Evolutionary conservation across 2,888 invertebrate genomes (phyloP), one percentile per base, ranked within the genome.

Genomic region (Cabera pusaria): DNA sequence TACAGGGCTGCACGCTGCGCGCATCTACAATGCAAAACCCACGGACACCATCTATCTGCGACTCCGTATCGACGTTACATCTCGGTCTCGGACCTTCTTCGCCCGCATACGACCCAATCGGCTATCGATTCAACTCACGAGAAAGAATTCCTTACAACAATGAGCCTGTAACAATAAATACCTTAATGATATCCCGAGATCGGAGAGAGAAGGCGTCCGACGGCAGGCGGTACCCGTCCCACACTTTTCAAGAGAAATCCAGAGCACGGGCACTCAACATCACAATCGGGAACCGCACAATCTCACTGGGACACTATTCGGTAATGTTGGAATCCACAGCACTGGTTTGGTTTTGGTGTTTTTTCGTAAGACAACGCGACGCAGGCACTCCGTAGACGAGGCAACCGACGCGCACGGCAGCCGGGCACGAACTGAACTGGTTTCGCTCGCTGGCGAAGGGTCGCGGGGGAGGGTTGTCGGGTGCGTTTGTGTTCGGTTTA

Each of bases 131-230:
- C 65, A 82, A 79, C 76, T 80, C 68, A 77, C 74, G 72, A 76
- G 76, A 83, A 86, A 84, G 80, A 83, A 84, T 84, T 82, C 77
- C 82, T 81, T 84, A 84, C 76, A 87, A 87, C 88, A 87, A 88
- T 87, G 83, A 85, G 72, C 75, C 81, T 85, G 85, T 86, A 79
- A 88, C 88, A 87, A 87, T 87, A 88, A 87, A 88, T 88, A 88
- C 88, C 88, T 87, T 87, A 87, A 87, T 88, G 88, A 86, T 88
- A 88, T 87, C 88, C 87, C 77, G 76, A 81, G 87, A 84, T 78
- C 80, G 70, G 75, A 80, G 76, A 72, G 82, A 78, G 81, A 80
- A 82, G 76, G 84, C 88, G 87, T 83, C 85, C 80, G 77, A 71
- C 73, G 63, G 75, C 75, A 75, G 73, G 73, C 76, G 71, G 70